phyloP scores from a whole-genome alignment of 1,140 invertebrate species.

The Aphis craccivora region DNA sequence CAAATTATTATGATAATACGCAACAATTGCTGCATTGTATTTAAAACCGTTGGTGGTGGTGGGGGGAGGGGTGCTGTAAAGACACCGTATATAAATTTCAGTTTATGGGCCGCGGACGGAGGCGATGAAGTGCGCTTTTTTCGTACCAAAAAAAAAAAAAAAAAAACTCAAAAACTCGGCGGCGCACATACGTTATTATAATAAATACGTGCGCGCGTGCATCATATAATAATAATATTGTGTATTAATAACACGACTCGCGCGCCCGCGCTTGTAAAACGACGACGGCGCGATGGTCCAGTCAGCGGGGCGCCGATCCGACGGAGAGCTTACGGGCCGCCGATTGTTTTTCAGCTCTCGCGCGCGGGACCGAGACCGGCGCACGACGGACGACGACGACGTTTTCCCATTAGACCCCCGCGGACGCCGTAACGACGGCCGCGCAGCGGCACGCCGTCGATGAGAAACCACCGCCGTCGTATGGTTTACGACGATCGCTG shows the following conservation, averaged over 20 bases:
- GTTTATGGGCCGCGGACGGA: not conserved
- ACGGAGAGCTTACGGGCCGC: not conserved
- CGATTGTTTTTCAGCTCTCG: slow-evolving; percentile 46
- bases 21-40: not conserved
- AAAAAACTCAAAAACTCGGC: not conserved
- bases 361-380: not conserved
- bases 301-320: slow-evolving; percentile 36
- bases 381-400: slow-evolving; percentile 37
- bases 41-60: not conserved
- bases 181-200: not conserved
- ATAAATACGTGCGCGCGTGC: not conserved
- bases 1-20: not conserved
- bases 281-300: not conserved
- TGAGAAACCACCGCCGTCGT: not conserved
- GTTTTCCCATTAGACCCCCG: slow-evolving; percentile 58
- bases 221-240: not conserved
- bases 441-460: slow-evolving; percentile 34
- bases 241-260: not conserved
- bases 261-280: not conserved
- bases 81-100: not conserved
- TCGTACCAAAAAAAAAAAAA: not conserved
- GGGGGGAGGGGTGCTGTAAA: not conserved
- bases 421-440: slow-evolving; percentile 32
- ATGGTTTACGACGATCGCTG: slow-evolving; percentile 18
- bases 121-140: not conserved